A percentile compares a stretch with the other conserved stretches of the same genome.
These are phyloP conservation scores for Apotomis turbidana DNA, from an alignment of 2,888 invertebrate species.

Conservation along the genomic window DNA sequence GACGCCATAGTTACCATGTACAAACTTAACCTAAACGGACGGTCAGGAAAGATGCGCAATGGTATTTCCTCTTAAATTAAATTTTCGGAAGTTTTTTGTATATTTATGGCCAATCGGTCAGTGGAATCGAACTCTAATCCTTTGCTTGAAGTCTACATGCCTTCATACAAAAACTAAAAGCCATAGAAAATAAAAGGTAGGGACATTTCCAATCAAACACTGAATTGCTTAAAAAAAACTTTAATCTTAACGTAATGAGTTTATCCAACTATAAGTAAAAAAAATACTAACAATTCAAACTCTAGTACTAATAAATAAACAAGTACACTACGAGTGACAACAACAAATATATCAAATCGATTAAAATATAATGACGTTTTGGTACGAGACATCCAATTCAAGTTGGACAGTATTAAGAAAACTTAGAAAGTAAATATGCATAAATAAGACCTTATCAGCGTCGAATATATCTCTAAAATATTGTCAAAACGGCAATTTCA, in stretches of 20 bases:
- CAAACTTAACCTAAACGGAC: too few relatives aligned
- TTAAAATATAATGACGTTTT: conserved; percentile 58
- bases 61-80: too few relatives aligned
- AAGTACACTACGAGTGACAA: conserved; percentile 34
- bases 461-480: background rate
- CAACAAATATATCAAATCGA: conserved; percentile 35
- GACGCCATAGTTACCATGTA: too few relatives aligned
- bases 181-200: too few relatives aligned
- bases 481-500: background rate
- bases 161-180: too few relatives aligned
- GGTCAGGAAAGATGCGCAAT: too few relatives aligned
- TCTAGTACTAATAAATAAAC: conserved; percentile 40
- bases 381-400: conserved; percentile 76
- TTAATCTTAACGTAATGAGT: conserved; percentile 59
- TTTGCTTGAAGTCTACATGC: too few relatives aligned
- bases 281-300: conserved; percentile 54
- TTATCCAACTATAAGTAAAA: conserved; percentile 49
- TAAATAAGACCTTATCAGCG: conserved; percentile 10
- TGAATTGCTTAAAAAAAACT: conserved; percentile 44
- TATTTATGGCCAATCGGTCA: too few relatives aligned
- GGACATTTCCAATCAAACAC: conserved; percentile 8
- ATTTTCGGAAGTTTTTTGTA: too few relatives aligned
- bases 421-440: conserved; percentile 34
- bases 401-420: conserved; percentile 59
- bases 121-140: too few relatives aligned